Evolutionary conservation across 2,797 vertebrate species (phyloP), one percentile per base, ranked within the genome.

Genomic region (Lutjanus argentimaculatus): DNA sequence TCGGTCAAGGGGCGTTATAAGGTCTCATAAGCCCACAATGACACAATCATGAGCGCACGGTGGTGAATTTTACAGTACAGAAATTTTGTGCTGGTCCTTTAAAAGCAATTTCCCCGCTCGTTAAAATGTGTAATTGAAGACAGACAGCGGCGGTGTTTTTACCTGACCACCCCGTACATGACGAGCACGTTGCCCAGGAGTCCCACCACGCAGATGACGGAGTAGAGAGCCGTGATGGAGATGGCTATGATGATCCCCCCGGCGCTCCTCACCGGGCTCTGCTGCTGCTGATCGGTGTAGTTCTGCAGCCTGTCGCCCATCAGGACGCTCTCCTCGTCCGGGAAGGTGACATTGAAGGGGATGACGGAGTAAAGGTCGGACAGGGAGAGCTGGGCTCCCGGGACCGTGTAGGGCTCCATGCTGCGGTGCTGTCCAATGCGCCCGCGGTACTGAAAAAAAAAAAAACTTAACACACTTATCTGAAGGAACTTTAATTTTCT

Each of bases 161-260:
- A 97, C 97, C 97, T 96, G 84, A 98, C 95, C 75, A 97, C 97
- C 83, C 97, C 97, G 67, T 97, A 97, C 97, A 97, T 97, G 76
- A 97, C 97, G 40, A 97, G 95, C 56, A 97, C 30, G 90, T 98
- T 98, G 71, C 97, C 97, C 88, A 98, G 91, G 7, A 98, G 96
- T 85, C 97, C 97, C 90, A 98, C 96, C 69, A 97, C 96, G 80
- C 97, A 98, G 59, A 98, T 97, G 6, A 96, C 96, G 0, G 97
- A 96, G 91, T 98, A 98, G 36, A 97, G 96, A 6, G 96, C 96
- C 1, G 97, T 97, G 95, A 97, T 97, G 88, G 96, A 96, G 68
- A 97, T 91, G 62, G 97, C 97, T 71, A 97, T 95, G 75, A 96
- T 88, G 1, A 94, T 81, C 0, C 76, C 85, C 3, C 92, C 94